Percentiles rank a stretch among this genome's conserved stretches.
Evolutionary conservation across 2,888 invertebrate species (phyloP).

Genomic region (Octonoba sinensis): DNA sequence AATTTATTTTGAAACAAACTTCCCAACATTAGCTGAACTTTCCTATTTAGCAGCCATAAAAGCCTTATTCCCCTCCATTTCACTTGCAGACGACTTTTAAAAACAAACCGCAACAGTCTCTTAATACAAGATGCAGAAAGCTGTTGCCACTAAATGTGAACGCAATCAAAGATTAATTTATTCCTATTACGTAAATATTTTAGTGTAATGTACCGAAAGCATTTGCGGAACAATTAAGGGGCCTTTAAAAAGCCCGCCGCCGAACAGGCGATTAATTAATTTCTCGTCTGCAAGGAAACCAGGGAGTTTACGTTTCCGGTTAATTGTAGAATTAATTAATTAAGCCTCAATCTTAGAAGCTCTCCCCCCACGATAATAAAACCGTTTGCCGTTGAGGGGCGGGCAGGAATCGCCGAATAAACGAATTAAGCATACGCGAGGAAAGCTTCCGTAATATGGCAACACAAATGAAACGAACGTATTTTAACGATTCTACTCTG

Average conservation of each 20-base stretch:
- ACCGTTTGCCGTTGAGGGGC: slow-evolving; percentile 23
- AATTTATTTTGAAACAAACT: slow-evolving; percentile 5
- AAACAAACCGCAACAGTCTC: slow-evolving; percentile 50
- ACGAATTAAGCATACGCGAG: slow-evolving; percentile 56
- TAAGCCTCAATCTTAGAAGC: slow-evolving; percentile 60
- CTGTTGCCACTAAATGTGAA: slow-evolving; percentile 60
- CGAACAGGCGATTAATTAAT: slow-evolving; percentile 59
- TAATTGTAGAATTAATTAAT: slow-evolving; percentile 63
- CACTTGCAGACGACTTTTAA: slow-evolving; percentile 38
- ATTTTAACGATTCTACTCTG: slow-evolving; percentile 58
- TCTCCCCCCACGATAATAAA: slow-evolving; percentile 45
- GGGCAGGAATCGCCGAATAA: slow-evolving; percentile 56
- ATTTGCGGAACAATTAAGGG: slow-evolving; percentile 57
- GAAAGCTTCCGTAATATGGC: slow-evolving; percentile 61
- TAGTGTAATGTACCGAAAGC: slow-evolving; percentile 60
- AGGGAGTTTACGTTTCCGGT: slow-evolving; percentile 60
- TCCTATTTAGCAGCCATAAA: slow-evolving; percentile 48
- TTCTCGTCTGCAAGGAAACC: slow-evolving; percentile 55
- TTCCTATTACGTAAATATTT: slow-evolving; percentile 63
- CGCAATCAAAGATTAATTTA: slow-evolving; percentile 62
- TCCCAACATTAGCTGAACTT: slow-evolving; percentile 26
- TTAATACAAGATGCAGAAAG: slow-evolving; percentile 46
- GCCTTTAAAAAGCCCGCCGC: slow-evolving; percentile 57
- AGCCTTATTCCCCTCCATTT: slow-evolving; percentile 51
- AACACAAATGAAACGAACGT: slow-evolving; percentile 61